Evolutionary conservation across 2,888 invertebrate genomes (phyloP), one percentile per base, ranked within the genome.

Genomic region (Onchidella celtica): DNA sequence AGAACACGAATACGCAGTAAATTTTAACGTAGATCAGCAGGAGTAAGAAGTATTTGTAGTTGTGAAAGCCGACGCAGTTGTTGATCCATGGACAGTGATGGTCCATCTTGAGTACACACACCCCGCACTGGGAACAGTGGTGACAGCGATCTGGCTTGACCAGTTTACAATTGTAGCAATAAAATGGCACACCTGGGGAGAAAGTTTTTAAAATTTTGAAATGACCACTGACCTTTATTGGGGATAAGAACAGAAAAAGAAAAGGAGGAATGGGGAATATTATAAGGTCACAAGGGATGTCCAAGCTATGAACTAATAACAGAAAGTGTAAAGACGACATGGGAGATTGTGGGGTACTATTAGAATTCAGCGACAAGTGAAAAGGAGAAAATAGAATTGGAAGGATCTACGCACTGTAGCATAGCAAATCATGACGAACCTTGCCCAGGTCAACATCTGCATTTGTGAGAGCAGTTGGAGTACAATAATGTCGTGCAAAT

Each of bases 131-230:
- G 21, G 75, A 65, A 38, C 75, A 74, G 61, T 81, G 81, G 59
- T 75, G 68, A 40, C 81, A 80, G 21, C 81, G 27, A 69, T 75
- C 75, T 34, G 75, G 77, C 59, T 80, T 83, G 29, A 77, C 21
- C 17, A 65, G 24, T 38, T 57, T 32, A 27, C 77, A 77, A 2
- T 55, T 27, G 68, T 59, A 27, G 27, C 77, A 77, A 69, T 77
- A 77, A 9, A n/a, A 32, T 0, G 57, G 34, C 32, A 68, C n/a
- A 34, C 68, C 68, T 68, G 66, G 34, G 9, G 55, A 38, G 21
- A 21, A 69, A 9, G n/a, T 9, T n/a, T n/a, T n/a, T n/a, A 24
- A 9, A 61, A 9, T n/a, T n/a, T n/a, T 47, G 4, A 36, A 36
- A 38, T 40, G 40, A 11, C 1, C 21, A 14, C 38, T 32, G n/a